phyloP scores from a whole-genome alignment of 2,113 vertebrate genomes.

The Tragulus kanchil region DNA sequence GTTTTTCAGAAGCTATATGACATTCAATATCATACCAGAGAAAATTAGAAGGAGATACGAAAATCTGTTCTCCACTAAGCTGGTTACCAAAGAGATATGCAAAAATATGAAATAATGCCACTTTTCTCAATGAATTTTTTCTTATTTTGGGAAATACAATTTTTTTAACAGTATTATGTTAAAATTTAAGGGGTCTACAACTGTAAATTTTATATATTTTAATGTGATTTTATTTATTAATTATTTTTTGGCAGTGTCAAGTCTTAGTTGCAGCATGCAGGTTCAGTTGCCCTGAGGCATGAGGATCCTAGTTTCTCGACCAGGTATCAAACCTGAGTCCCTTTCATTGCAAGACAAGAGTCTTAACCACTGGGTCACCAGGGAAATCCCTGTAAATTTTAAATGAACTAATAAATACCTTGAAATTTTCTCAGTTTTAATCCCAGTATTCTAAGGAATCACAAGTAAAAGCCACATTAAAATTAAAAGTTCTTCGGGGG shows the following conservation, averaged over 20 bases:
- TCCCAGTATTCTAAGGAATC: conserved; percentile 13
- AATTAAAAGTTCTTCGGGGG: neutral
- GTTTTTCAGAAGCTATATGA: neutral
- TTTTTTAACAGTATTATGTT: neutral
- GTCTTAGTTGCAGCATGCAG: too few species aligned
- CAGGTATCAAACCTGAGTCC: too few species aligned
- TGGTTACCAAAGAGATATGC: neutral
- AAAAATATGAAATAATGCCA: conserved; percentile 24
- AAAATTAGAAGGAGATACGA: conserved; percentile 22
- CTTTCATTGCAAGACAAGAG: too few species aligned
- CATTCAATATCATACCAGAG: neutral
- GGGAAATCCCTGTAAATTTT: neutral
- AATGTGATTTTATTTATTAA: too few species aligned
- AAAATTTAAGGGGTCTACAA: conserved; percentile 28
- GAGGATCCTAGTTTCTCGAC: too few species aligned
- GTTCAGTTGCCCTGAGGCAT: too few species aligned
- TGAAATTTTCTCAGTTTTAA: conserved; percentile 28
- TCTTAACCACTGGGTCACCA: too few species aligned
- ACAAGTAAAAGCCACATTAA: conserved; percentile 9
- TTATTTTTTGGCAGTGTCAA: too few species aligned
- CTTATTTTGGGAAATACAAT: conserved; percentile 24
- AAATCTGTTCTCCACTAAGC: conserved; percentile 12
- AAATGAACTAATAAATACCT: conserved; percentile 46
- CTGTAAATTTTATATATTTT: neutral
- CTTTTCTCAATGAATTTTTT: conserved; percentile 1